Evolutionary conservation across 2,797 vertebrate species (phyloP).

Genomic region (Anguilla obscura): DNA sequence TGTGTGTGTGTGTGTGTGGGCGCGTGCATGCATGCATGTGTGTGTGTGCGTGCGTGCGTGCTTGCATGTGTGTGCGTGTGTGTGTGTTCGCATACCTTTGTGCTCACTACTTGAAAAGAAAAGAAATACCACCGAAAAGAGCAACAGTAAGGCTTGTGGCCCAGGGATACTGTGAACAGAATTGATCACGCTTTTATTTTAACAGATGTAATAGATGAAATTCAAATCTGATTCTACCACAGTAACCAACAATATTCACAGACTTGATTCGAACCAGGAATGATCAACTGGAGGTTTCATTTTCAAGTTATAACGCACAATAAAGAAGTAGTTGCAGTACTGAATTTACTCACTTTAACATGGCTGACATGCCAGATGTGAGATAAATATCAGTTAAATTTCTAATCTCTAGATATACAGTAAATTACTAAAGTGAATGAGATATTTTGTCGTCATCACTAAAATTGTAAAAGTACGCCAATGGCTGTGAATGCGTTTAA

Average conservation of each 20-base stretch:
- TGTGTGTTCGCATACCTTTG: not conserved
- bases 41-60: not conserved
- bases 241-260: not conserved
- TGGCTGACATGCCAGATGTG: not conserved
- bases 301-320: not conserved
- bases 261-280: not conserved
- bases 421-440: not conserved
- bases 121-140: not conserved
- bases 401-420: not conserved
- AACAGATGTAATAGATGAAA: not conserved
- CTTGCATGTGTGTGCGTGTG: not conserved
- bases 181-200: not conserved
- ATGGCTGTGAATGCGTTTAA: constrained; percentile 12
- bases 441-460: not conserved
- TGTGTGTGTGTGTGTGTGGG: not conserved
- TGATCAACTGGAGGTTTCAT: not conserved
- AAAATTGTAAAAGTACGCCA: not conserved
- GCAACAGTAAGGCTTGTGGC: not conserved
- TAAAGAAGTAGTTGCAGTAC: not conserved
- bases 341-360: not conserved
- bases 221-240: not conserved
- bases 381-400: not conserved
- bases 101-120: not conserved
- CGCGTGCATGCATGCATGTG: not conserved
- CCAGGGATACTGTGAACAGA: not conserved